Base-by-base conservation (phyloP, 2,113 vertebrate species). In the Brachyhypopomus gauderio region DNA sequence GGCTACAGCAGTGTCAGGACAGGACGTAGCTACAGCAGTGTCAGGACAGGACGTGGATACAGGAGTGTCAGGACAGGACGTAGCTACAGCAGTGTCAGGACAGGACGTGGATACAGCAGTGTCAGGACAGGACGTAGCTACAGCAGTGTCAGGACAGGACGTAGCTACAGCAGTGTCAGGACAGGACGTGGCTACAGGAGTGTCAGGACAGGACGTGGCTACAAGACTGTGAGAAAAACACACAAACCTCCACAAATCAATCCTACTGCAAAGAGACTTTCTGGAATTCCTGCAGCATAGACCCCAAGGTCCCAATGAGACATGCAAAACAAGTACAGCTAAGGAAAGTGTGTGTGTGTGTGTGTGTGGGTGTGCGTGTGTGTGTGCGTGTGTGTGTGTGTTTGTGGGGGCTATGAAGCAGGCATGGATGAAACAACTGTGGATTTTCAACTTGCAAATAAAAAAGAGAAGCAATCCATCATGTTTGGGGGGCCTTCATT, bases 241-340 rank as follows among this genome's bases (percentile, higher is more conserved):
- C 89, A 95, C 96, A 96, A 93, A 94, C 93, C 94, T 94, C 90
- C 92, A 94, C 95, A 95, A 96, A 96, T 96, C 94, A 95, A 94
- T 96, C 94, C 93, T 87, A 87, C 88, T 86, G 92, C 92, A 92
- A 93, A 62, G 67, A 72, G 74, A 75, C 3, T n/a, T 85, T 89
- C 90, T 92, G 92, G 92, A 90, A 95, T 93, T 92, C 92, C 88
- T 92, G 88, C 91, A 88, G 87, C 93, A 93, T 92, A 87, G 93
- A 94, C 91, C 82, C 87, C 77, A 0, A 91, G 91, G 87, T 90
- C 88, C 91, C 85, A 38, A 88, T 59, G 66, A 87, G 78, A 81
- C 84, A 82, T 79, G 86, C 81, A 88, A 79, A 89, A 90, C 85
- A 81, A 91, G 90, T 82, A 83, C 85, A 90, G 72, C 79, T 48